Base-by-base conservation (phyloP, 2,113 vertebrate species). In the Cinclus cinclus region DNA sequence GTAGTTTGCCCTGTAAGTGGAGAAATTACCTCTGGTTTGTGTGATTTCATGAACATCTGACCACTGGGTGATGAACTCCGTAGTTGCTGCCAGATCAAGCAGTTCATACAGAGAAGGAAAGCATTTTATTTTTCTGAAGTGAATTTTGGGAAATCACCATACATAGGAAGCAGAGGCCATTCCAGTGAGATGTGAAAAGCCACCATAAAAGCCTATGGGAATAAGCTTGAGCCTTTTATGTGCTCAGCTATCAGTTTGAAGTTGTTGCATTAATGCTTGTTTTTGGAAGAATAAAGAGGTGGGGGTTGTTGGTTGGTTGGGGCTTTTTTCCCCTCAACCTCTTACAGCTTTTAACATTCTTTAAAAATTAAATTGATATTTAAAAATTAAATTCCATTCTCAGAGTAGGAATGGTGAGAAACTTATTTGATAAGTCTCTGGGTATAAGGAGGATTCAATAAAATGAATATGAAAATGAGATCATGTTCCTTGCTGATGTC, bases 251-350 rank as follows among this genome's bases (percentile, higher is more conserved):
- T 52, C 17, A 56, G 33, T 65, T 31, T 82, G 56, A 81, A 80
- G 33, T 50, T 58, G 30, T 25, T 77, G 33, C 6, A 30, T 23
- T 70, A 22, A 18, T 92, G 19, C 15, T 70, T 89, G 35, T 7
- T 52, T 89, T 73, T 62, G 31, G 31, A 81, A 89, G 24, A 81
- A 86, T 58, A 46, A 50, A 65, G 21, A 62, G 11, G 21, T 69
- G 10, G 31, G 1, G 0, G 5, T 23, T 49, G 24, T 28, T 47
- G 18, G 19, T 56, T 56, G 30, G 7, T 16, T 65, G 37, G 14
- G 5, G 2, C 0, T 37, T 55, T 62, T 25, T 4, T 0, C 2
- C 20, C 6, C 11, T 62, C 27, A 75, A 59, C 5, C 13, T 78
- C 20, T 84, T 81, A 31, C 6, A 91, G 23, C 12, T 91, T 89